phyloP scores from a whole-genome alignment of 2,888 invertebrate species.

The Cyclophora albipunctata region DNA sequence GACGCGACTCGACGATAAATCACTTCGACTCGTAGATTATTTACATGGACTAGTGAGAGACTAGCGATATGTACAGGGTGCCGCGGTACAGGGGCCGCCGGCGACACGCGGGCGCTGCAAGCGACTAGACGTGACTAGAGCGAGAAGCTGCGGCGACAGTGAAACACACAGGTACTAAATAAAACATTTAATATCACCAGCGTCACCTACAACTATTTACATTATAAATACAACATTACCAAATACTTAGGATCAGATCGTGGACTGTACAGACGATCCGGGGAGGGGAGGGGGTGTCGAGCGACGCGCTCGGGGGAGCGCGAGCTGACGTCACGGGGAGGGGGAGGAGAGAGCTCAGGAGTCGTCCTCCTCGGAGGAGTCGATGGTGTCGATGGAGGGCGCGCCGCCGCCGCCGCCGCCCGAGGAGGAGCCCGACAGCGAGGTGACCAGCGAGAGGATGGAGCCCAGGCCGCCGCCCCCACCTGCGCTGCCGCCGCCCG shows the following conservation, averaged over 20 bases:
- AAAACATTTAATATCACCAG: conserved; percentile 65
- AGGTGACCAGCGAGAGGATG: conserved; percentile 63
- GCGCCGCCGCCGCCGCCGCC: conserved; percentile 51
- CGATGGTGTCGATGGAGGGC: conserved; percentile 60
- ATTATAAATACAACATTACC: conserved; percentile 57
- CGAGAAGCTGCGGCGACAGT: conserved; percentile 25
- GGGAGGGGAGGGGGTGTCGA: background rate
- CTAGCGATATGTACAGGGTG: no score
- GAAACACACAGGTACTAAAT: conserved; percentile 45
- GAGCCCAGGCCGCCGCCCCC: conserved; percentile 56
- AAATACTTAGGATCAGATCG: conserved; percentile 21
- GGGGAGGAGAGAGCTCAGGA: conserved; percentile 36
- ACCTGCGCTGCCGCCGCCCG: conserved; percentile 71
- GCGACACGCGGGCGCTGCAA: conserved; percentile 3
- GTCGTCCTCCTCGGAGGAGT: conserved; percentile 65
- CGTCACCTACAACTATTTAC: conserved; percentile 70
- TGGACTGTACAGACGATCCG: conserved; percentile 53
- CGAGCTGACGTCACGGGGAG: conserved; percentile 4
- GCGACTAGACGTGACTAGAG: conserved; percentile 24
- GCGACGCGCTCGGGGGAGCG: conserved; percentile 1
- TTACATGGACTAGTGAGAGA: no score
- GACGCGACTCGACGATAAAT: background rate
- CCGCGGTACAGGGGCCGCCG: background rate
- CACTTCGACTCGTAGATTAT: no score
- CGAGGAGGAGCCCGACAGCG: conserved; percentile 64